Evolutionary conservation across 2,797 vertebrate genomes (phyloP).

Genomic region (Hypotaenidia okinawae): DNA sequence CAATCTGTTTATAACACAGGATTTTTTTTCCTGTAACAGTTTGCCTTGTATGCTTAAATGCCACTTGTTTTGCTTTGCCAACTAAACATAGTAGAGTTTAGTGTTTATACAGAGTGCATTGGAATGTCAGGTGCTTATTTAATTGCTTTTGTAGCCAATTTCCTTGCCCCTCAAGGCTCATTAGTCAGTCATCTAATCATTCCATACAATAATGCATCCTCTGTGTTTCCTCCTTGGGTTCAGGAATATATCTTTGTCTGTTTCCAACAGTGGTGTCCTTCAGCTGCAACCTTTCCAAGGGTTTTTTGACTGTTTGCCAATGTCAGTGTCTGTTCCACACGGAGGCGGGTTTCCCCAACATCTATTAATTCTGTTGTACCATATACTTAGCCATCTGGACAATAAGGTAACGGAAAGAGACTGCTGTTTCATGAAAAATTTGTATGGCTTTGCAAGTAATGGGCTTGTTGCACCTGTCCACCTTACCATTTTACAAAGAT

Average conservation of each 20-base stretch:
- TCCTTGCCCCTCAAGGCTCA: conserved; percentile 76
- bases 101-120: conserved; percentile 34
- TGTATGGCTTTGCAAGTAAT: background rate
- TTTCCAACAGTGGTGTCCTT: conserved; percentile 56
- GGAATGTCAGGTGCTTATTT: conserved; percentile 65
- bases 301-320: conserved; percentile 43
- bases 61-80: background rate
- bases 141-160: conserved; percentile 72
- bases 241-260: conserved; percentile 50
- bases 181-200: conserved; percentile 76
- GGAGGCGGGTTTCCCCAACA: conserved; percentile 25
- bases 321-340: conserved; percentile 7
- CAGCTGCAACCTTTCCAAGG: conserved; percentile 47
- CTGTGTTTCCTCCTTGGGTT: conserved; percentile 51
- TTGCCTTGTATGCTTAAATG: background rate
- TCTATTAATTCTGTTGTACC: conserved; percentile 57
- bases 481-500: background rate
- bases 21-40: background rate
- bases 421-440: background rate
- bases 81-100: background rate
- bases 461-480: background rate
- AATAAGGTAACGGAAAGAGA: background rate
- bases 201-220: conserved; percentile 59
- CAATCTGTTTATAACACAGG: background rate
- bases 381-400: conserved; percentile 74